phyloP scores from a whole-genome alignment of 2,797 vertebrate species.

The Epinephelus coioides region DNA sequence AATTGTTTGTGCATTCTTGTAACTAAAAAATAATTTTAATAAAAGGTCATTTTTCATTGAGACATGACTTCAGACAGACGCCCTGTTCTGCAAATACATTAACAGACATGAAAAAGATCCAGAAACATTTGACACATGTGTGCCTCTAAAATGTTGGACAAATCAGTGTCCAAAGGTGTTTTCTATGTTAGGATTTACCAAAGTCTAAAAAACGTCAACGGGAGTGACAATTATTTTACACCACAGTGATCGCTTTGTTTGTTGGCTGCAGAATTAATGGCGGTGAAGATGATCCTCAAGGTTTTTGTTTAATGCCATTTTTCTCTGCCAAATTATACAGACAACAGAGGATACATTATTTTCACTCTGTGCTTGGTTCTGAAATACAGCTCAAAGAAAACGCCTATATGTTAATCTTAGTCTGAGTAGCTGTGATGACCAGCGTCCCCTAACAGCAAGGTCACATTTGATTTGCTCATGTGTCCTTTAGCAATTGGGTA shows the following conservation, averaged over 20 bases:
- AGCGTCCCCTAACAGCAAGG: slow-evolving; percentile 39
- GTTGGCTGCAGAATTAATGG: slow-evolving; percentile 18
- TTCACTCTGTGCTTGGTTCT: not conserved
- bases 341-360: slow-evolving; percentile 12
- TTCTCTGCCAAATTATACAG: slow-evolving; percentile 25
- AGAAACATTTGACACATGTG: not conserved
- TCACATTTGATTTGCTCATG: slow-evolving; percentile 35
- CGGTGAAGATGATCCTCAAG: slow-evolving; percentile 12
- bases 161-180: not conserved
- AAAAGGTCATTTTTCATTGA: not conserved
- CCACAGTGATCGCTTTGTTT: slow-evolving; percentile 17
- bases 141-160: not conserved
- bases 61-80: slow-evolving; percentile 6
- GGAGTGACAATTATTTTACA: slow-evolving; percentile 21
- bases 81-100: not conserved
- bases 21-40: too few species aligned
- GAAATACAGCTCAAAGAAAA: slow-evolving; percentile 17
- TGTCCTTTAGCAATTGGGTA: slow-evolving; percentile 32
- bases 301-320: slow-evolving; percentile 32
- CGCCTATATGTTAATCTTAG: slow-evolving; percentile 23
- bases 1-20: too few species aligned
- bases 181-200: not conserved
- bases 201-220: slow-evolving; percentile 22
- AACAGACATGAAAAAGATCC: not conserved
- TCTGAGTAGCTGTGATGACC: slow-evolving; percentile 13